Percentiles rank a stretch among this genome's conserved stretches.
Evolutionary conservation across 2,113 vertebrate genomes (phyloP).

Genomic region (Upupa epops): DNA sequence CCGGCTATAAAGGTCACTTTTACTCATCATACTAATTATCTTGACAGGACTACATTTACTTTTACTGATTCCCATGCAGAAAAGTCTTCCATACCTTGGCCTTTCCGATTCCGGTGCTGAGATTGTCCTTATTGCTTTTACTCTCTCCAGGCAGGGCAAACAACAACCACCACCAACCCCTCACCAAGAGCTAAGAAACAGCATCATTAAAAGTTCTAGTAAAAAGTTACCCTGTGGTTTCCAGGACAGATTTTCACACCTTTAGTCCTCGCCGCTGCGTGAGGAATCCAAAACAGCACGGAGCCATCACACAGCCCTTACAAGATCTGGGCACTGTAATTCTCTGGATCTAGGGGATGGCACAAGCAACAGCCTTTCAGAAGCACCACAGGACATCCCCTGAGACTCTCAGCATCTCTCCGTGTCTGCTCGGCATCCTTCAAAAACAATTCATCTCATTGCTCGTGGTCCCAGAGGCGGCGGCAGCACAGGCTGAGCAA

Average conservation of each 20-base stretch:
- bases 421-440: not conserved
- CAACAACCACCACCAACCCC: not conserved
- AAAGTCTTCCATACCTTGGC: not conserved
- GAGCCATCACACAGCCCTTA: not conserved
- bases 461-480: not conserved
- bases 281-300: not conserved
- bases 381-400: not conserved
- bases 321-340: fast-evolving
- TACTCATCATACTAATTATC: constrained; percentile 63
- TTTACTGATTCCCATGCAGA: not conserved
- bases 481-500: not conserved
- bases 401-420: not conserved
- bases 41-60: constrained; percentile 27
- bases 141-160: not conserved
- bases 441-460: not conserved
- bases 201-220: not conserved
- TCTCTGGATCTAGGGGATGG: not conserved
- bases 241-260: not conserved
- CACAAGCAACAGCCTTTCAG: not conserved
- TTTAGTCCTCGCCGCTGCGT: fast-evolving
- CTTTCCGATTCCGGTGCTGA: not conserved
- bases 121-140: not conserved
- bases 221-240: not conserved
- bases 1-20: constrained; percentile 62
- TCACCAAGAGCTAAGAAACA: not conserved